Base-by-base conservation (phyloP, 2,113 vertebrate genomes). In the Oophaga pumilio region DNA sequence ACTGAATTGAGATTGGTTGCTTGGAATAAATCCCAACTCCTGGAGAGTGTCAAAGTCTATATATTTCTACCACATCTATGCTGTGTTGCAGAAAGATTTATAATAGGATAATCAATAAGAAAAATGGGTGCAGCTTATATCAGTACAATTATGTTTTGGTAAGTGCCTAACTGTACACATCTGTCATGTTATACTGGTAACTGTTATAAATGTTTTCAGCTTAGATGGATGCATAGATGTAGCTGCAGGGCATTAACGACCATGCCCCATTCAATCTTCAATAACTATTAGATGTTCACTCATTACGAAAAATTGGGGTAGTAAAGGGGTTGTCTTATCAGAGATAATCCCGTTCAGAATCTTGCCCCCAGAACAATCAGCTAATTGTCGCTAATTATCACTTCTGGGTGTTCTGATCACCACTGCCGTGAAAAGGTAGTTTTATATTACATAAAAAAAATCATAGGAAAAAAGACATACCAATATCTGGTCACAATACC, bases 1-100 rank as follows among this genome's bases (percentile, higher is more conserved):
- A 90, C 92, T 94, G 94, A 91, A 93, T 93, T 93, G 93, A 92
- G 93, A 93, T 89, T 94, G 93, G 92, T 93, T 92, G 92, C 89
- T 93, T 83, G 90, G 91, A 91, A 87, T 88, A 90, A 73, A 43
- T 82, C 77, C 85, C 66, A 87, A 93, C 93, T 93, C 93, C 93
- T 93, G 93, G 92, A 93, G 92, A 91, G 89, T 93, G 71, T 74
- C 71, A 74, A 20, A 73, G 71, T 74, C 89, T 91, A 89, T 91
- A 80, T 91, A 91, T 90, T 92, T 89, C 91, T 57, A 77, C 33
- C 73, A 85, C 59, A 91, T 77, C 91, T 93, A 74, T 52, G 73
- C 87, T 74, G 71, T 74, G 49, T 74, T 74, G 18, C 11, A 74
- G 71, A 69, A 6, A 33, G 24, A 74, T 74, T 50, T 50, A 5